Conservation (phyloP, 2,888 invertebrate genomes). For the Cosmorhoe ocellata region DNA sequence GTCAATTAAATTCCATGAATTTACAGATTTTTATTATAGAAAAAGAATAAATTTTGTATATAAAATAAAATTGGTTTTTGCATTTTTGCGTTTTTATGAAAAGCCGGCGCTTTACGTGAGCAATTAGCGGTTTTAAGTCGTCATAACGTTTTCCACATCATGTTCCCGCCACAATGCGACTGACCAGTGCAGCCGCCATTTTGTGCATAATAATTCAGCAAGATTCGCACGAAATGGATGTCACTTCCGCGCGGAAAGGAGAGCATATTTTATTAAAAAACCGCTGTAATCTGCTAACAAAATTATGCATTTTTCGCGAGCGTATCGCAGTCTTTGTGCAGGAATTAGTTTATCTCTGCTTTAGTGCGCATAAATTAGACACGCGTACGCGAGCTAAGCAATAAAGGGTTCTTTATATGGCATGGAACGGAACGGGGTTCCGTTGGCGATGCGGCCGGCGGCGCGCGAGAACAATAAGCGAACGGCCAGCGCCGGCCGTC, state of each 20-base stretch:
- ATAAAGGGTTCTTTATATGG: constrained; percentile 68
- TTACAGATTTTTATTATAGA: no score
- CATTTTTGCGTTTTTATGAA: constrained; percentile 41
- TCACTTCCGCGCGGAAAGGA: constrained; percentile 50
- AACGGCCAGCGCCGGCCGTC: constrained; percentile 35
- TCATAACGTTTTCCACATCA: constrained; percentile 52
- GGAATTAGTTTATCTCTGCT: constrained; percentile 34
- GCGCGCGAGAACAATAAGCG: constrained; percentile 56
- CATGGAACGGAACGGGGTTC: constrained; percentile 55
- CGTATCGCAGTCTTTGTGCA: constrained; percentile 29
- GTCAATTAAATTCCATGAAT: no score
- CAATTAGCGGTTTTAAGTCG: constrained; percentile 66
- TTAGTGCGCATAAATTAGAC: constrained; percentile 54
- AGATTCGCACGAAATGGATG: constrained; percentile 71
- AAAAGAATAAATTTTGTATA: no score
- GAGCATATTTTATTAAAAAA: constrained; percentile 53
- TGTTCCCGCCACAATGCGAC: constrained; percentile 53
- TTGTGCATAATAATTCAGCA: constrained; percentile 71
- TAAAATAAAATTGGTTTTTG: no score
- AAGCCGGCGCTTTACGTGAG: constrained; percentile 51
- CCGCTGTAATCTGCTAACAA: constrained; percentile 42
- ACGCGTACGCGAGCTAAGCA: constrained; percentile 51
- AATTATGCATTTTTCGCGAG: constrained; percentile 33
- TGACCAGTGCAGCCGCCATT: constrained; percentile 61
- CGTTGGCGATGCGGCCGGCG: constrained; percentile 47